Evolutionary conservation across 2,113 vertebrate species (phyloP).

Genomic region (Perca schrenkii): DNA sequence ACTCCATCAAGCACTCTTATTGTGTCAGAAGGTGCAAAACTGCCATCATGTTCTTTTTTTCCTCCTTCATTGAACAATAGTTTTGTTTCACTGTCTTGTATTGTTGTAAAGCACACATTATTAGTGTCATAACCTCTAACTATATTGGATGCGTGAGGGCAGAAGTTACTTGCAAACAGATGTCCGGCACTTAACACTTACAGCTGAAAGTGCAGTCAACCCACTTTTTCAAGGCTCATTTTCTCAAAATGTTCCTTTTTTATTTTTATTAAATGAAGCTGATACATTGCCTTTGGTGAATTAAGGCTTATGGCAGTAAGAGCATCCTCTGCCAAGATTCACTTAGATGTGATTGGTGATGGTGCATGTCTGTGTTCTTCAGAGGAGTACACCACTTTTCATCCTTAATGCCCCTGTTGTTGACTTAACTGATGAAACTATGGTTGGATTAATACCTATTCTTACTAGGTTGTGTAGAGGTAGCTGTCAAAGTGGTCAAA

Average conservation of each 20-base stretch:
- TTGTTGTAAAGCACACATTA: neutral
- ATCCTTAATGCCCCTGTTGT: slow-evolving; percentile 16
- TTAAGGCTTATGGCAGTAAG: slow-evolving; percentile 17
- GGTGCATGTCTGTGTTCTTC: slow-evolving; percentile 32
- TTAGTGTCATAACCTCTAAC: neutral
- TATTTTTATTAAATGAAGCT: slow-evolving; percentile 36
- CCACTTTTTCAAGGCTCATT: neutral
- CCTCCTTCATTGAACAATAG: slow-evolving; percentile 11
- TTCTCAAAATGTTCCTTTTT: slow-evolving; percentile 34
- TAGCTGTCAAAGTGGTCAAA: slow-evolving; percentile 10
- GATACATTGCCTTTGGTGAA: slow-evolving; percentile 13
- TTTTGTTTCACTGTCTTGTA: slow-evolving; percentile 2
- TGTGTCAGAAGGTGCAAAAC: neutral
- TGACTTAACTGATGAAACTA: slow-evolving; percentile 25
- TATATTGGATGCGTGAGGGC: neutral
- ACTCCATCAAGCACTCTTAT: slow-evolving; percentile 18
- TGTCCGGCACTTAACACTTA: neutral
- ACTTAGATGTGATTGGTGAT: slow-evolving; percentile 46
- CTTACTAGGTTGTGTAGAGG: neutral
- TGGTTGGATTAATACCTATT: slow-evolving; percentile 40
- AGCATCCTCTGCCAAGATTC: slow-evolving; percentile 43
- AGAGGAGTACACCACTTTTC: slow-evolving; percentile 16
- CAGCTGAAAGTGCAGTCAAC: neutral
- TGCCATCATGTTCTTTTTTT: neutral
- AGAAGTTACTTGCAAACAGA: neutral